These are phyloP conservation scores for Hoplodrina blanda DNA, from an alignment of 2,888 invertebrate genomes.

Conservation along the genomic window DNA sequence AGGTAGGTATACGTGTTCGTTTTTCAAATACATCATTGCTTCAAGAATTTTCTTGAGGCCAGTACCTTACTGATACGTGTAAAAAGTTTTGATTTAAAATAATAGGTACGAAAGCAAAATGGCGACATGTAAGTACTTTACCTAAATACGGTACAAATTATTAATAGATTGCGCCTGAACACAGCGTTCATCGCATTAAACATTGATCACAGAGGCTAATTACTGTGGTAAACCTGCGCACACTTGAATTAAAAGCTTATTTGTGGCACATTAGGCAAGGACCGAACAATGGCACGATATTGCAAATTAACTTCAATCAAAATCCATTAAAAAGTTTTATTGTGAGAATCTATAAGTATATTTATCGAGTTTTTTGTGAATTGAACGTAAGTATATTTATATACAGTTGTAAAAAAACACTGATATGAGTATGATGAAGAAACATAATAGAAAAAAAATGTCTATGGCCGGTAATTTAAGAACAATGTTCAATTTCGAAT, in stretches of 20 bases:
- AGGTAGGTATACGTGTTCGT: conserved; percentile 1
- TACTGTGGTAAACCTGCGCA: conserved; percentile 39
- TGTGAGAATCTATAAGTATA: neutral
- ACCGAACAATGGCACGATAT: neutral
- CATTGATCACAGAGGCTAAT: conserved; percentile 23
- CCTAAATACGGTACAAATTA: conserved; percentile 14
- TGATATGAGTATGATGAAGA: too few species aligned
- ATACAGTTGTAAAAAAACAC: neutral
- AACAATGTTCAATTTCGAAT: conserved; percentile 7
- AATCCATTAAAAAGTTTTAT: neutral
- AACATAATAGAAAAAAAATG: neutral
- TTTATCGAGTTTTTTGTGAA: too few species aligned
- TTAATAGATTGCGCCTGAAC: conserved; percentile 6
- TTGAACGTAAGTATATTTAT: too few species aligned
- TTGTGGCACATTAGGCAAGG: conserved; percentile 34
- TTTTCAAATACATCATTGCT: conserved; percentile 6
- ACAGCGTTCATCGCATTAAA: conserved; percentile 11
- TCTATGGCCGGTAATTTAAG: neutral
- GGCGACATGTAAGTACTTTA: neutral
- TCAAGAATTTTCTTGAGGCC: neutral
- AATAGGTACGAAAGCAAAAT: neutral
- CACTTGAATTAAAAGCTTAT: conserved; percentile 43
- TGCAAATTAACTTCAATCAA: conserved; percentile 1
- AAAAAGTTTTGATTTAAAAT: neutral
- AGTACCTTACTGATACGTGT: neutral